Conservation (phyloP, 53 echinoderm and acorn worm genomes). For the Holothuria scabra region DNA sequence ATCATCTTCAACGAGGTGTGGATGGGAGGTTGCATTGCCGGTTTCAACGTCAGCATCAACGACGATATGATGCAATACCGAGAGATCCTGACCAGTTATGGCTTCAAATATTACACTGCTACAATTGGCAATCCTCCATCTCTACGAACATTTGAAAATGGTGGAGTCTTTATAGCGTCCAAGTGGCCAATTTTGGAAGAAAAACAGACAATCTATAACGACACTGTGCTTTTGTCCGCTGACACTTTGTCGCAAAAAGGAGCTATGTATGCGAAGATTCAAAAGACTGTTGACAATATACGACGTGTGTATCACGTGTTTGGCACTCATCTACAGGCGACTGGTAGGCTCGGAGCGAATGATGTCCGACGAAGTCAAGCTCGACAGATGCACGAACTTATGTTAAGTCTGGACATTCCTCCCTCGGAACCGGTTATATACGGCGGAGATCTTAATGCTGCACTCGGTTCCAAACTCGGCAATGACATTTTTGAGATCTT, state of each 20-base stretch:
- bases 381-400: conserved; percentile 62
- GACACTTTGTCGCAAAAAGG: conserved; percentile 83
- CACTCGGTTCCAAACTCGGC: conserved; percentile 45
- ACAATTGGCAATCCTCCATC: conserved; percentile 72
- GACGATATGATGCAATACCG: conserved; percentile 62
- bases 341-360: conserved; percentile 40
- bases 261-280: conserved; percentile 80
- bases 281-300: conserved; percentile 68
- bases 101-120: conserved; percentile 78
- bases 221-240: conserved; percentile 50
- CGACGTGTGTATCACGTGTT: conserved; percentile 78
- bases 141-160: conserved; percentile 70
- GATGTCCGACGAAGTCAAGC: conserved; percentile 56
- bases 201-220: conserved; percentile 63
- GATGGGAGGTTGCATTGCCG: conserved; percentile 93
- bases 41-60: conserved; percentile 67
- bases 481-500: conserved; percentile 49
- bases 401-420: conserved; percentile 60
- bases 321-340: conserved; percentile 82
- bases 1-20: conserved; percentile 83
- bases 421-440: conserved; percentile 70
- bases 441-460: conserved; percentile 70
- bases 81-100: conserved; percentile 71
- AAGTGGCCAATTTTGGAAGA: conserved; percentile 87
- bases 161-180: conserved; percentile 91